Conservation (phyloP, 2,888 invertebrate species). For the Philonicus albiceps region DNA sequence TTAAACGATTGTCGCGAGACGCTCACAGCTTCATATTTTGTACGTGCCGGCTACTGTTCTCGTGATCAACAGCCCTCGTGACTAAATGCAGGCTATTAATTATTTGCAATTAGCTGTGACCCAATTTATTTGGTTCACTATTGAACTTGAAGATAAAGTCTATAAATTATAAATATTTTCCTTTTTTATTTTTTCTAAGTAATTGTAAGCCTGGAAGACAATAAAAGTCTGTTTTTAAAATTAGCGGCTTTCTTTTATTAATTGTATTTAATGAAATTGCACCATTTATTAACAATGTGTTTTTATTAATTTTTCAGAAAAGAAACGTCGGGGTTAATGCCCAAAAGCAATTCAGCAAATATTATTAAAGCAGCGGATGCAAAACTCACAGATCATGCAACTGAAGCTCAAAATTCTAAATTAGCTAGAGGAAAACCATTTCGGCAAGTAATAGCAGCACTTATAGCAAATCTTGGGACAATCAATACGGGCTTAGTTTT, state of each 20-base stretch:
- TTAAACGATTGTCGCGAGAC: not conserved
- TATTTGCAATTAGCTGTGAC: not conserved
- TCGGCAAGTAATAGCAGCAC: slow-evolving; percentile 69
- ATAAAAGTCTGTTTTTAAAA: not conserved
- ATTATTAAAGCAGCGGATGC: not conserved
- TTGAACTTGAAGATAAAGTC: not conserved
- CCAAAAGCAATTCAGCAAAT: not conserved
- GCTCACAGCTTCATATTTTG: not conserved
- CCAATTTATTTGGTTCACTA: not conserved
- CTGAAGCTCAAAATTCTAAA: not conserved
- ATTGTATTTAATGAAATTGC: not conserved
- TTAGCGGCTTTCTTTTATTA: not conserved
- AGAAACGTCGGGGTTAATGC: not conserved
- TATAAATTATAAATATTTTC: not conserved
- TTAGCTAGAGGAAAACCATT: slow-evolving; percentile 63
- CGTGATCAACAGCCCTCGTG: not conserved
- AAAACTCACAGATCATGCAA: not conserved
- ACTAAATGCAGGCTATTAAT: not conserved
- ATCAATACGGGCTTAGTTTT: slow-evolving; percentile 76
- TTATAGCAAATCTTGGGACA: slow-evolving; percentile 73
- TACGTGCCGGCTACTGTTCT: not conserved
- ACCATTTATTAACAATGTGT: not conserved
- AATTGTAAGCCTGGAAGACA: not conserved
- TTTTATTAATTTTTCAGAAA: not conserved
- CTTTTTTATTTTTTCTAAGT: not conserved